Evolutionary conservation across 2,888 invertebrate genomes (phyloP).

Genomic region (Teleogryllus oceanicus): DNA sequence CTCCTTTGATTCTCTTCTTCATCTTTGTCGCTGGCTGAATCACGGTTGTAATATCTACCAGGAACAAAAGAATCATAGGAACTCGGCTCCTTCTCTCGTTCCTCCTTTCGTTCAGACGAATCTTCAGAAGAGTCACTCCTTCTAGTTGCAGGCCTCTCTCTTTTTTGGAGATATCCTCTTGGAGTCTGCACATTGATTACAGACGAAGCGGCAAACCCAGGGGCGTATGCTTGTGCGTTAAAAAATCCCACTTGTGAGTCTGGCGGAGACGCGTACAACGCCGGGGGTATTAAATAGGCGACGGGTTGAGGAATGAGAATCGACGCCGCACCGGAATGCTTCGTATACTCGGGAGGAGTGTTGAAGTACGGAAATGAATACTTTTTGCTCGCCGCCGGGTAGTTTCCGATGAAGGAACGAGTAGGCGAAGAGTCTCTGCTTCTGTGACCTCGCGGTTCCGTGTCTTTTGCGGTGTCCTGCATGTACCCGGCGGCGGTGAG

Average conservation of each 20-base stretch:
- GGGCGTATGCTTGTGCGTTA: background rate
- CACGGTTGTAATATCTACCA: background rate
- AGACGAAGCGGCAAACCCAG: background rate
- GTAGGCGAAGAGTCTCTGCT: background rate
- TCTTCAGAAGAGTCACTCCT: background rate
- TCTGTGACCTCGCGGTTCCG: background rate
- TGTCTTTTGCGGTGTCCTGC: background rate
- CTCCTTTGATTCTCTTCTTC: background rate
- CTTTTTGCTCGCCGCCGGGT: background rate
- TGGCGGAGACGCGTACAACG: background rate
- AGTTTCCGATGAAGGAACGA: background rate
- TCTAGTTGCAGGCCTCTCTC: no score
- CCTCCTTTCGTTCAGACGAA: background rate
- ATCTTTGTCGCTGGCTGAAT: background rate
- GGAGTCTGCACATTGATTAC: background rate
- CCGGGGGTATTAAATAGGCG: background rate
- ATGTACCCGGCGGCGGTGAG: background rate
- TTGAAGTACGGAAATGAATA: background rate
- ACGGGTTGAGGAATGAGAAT: no score
- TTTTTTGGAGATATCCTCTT: background rate
- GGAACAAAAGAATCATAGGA: background rate
- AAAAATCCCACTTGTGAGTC: no score
- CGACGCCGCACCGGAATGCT: background rate
- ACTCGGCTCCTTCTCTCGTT: background rate
- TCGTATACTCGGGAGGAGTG: background rate